phyloP scores from a whole-genome alignment of 2,888 invertebrate species.

The Candidula unifasciata region DNA sequence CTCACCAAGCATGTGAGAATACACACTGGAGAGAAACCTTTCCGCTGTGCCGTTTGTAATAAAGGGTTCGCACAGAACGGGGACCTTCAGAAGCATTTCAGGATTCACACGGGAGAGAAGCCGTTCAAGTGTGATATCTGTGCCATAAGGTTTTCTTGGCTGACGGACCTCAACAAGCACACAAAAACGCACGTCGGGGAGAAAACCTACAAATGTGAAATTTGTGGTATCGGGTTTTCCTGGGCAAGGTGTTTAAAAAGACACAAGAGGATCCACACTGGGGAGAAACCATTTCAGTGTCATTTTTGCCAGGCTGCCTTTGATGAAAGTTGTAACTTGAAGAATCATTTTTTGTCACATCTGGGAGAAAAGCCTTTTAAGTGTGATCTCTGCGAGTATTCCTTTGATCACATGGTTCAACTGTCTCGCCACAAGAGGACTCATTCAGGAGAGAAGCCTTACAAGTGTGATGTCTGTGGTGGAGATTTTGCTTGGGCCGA shows the following conservation, averaged over 20 bases:
- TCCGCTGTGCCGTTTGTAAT: background rate
- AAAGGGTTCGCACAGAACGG: background rate
- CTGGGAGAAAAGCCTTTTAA: background rate
- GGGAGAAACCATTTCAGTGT: slow-evolving; percentile 1
- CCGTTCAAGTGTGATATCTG: no score
- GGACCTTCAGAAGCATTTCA: no score
- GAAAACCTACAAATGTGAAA: background rate
- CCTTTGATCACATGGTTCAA: no score
- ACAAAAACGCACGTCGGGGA: background rate
- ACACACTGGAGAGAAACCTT: slow-evolving; percentile 14
- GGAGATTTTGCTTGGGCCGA: background rate
- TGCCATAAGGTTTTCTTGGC: no score
- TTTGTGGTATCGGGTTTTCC: background rate
- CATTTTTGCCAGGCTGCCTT: background rate
- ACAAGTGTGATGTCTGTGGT: slow-evolving; percentile 1
- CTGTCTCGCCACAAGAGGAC: no score
- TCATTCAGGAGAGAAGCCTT: background rate
- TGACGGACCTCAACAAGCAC: background rate
- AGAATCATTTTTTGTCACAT: background rate
- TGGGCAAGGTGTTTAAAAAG: background rate
- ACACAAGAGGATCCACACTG: slow-evolving; percentile 14
- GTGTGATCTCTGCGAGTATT: no score
- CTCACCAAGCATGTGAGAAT: background rate
- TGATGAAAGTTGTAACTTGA: background rate
- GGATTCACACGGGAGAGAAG: no score